These are phyloP conservation scores for Typhlichthys eigenmanni DNA, from an alignment of 2,797 vertebrate species.

Conservation along the genomic window DNA sequence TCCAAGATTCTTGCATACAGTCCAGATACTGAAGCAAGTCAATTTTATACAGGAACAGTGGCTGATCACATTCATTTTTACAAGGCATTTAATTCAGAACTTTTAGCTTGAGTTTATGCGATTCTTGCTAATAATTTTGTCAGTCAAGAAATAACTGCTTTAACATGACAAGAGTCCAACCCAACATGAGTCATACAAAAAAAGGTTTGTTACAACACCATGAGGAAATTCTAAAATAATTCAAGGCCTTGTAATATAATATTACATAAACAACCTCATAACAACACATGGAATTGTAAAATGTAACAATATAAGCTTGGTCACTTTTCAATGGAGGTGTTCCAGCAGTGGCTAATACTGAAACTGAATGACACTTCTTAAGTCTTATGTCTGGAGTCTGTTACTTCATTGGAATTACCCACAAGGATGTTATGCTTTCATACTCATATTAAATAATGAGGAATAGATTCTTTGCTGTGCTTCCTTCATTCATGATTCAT, in stretches of 20 bases:
- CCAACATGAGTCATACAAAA: conserved; percentile 69
- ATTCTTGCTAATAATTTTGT: not conserved
- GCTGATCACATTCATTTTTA: conserved; percentile 31
- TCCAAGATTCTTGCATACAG: conserved; percentile 20
- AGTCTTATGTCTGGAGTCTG: not conserved
- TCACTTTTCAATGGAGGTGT: conserved; percentile 10
- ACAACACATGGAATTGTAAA: conserved; percentile 9
- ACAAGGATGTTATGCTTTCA: not conserved
- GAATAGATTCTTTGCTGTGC: not conserved
- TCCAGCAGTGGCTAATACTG: conserved; percentile 28
- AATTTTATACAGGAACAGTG: conserved; percentile 11
- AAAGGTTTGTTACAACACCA: conserved; percentile 1
- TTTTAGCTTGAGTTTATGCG: not conserved
- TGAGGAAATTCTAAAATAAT: conserved; percentile 11
- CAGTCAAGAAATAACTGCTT: conserved; percentile 31
- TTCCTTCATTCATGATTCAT: too few relatives aligned
- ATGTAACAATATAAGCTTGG: conserved; percentile 25
- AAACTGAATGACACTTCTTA: conserved; percentile 17
- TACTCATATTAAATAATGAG: not conserved
- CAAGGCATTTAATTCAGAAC: conserved; percentile 23
- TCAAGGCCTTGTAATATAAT: not conserved
- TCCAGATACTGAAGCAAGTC: conserved; percentile 69
- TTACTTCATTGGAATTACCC: not conserved
- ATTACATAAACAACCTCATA: not conserved
- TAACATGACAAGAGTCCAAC: conserved; percentile 50